Evolutionary conservation across 1,140 invertebrate species (phyloP).

Genomic region (Drosophila bipectinata): DNA sequence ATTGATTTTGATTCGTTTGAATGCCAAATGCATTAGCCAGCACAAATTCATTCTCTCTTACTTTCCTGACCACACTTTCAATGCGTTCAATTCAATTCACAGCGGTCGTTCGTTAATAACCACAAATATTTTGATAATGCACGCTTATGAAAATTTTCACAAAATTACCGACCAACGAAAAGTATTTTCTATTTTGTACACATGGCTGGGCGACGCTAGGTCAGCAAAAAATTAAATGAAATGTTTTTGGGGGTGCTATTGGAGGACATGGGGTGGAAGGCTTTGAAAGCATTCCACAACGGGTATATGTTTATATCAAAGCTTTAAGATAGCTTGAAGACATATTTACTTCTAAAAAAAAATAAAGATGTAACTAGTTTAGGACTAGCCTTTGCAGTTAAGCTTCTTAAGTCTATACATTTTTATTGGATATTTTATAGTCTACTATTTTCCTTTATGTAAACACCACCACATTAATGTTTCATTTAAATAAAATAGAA

Average conservation of each 20-base stretch:
- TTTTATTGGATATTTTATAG: background rate
- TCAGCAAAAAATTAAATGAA: conserved; percentile 41
- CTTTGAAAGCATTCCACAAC: background rate
- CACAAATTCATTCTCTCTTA: conserved; percentile 7
- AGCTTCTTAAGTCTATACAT: background rate
- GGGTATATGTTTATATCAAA: background rate
- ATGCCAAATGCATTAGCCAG: conserved; percentile 39
- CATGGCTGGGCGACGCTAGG: conserved; percentile 37
- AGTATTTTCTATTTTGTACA: conserved; percentile 30
- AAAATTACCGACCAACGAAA: conserved; percentile 29
- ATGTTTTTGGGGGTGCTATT: conserved; percentile 6
- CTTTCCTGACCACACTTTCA: conserved; percentile 14
- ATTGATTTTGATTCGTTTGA: conserved; percentile 43
- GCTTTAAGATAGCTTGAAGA: too few relatives aligned
- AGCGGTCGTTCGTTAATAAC: conserved; percentile 41
- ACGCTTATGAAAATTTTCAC: conserved; percentile 40
- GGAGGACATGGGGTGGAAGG: too few relatives aligned
- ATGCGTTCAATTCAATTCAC: conserved; percentile 35
- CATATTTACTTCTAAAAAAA: too few relatives aligned
- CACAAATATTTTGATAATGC: conserved; percentile 51
- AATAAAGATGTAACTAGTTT: too few relatives aligned
- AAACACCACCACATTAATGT: background rate
- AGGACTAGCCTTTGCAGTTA: too few relatives aligned
- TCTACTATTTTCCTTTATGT: background rate
- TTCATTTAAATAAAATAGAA: background rate